Percentiles rank a stretch among this genome's conserved stretches.
phyloP scores from a whole-genome alignment of 2,113 vertebrate genomes.

The Arizona elegans region DNA sequence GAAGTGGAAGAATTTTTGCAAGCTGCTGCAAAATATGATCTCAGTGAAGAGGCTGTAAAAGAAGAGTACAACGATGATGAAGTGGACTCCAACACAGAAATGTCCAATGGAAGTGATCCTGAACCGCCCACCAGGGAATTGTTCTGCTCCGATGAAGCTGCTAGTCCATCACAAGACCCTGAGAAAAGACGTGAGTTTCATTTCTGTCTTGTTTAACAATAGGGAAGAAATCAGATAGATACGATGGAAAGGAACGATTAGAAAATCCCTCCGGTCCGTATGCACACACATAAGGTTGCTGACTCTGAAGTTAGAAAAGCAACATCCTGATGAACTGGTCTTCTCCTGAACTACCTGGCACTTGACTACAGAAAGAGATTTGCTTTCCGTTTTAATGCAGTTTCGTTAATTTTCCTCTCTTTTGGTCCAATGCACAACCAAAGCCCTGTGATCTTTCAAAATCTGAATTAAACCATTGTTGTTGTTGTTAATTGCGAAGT shows the following conservation, averaged over 20 bases:
- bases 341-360: not conserved
- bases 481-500: too few species aligned
- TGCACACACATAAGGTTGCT: not conserved
- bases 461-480: not conserved
- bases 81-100: not conserved
- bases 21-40: not conserved
- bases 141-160: not conserved
- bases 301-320: not conserved
- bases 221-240: not conserved
- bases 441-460: not conserved
- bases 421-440: not conserved
- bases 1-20: not conserved
- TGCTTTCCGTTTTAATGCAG: not conserved
- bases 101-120: not conserved
- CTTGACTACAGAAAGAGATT: not conserved
- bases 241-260: not conserved
- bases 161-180: not conserved
- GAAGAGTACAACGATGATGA: not conserved
- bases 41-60: not conserved
- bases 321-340: not conserved
- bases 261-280: not conserved
- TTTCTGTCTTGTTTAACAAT: too few species aligned
- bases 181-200: not conserved
- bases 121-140: not conserved
- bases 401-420: not conserved